Evolutionary conservation across 2,113 vertebrate genomes (phyloP), one percentile per base, ranked within the genome.

Genomic region (Pleuronectes platessa): DNA sequence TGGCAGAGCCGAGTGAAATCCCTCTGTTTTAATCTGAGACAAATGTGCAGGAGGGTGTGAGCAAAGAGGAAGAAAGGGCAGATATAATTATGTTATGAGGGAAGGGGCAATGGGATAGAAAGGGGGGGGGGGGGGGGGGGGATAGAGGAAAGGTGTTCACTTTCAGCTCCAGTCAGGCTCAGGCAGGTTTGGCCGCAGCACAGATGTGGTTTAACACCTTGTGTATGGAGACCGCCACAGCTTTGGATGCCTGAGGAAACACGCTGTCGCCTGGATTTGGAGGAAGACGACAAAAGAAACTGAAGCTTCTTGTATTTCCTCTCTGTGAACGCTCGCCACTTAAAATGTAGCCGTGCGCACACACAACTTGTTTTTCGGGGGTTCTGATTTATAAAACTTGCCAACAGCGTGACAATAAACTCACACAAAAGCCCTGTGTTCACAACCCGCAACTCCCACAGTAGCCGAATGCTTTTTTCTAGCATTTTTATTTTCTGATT

Each of bases 71-170:
- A 82, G 71, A 80, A 82, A 86, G 67, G 61, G 65, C 86, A 85
- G 63, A 83, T 78, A 71, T 81, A 85, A 90, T 88, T 86, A 81
- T 74, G 81, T 81, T 81, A 79, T 76, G 70, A 74, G 70, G 70
- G 68, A 59, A 35, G 60, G 42, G 61, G 55, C 37, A 68, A 59
- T 40, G 65, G 65, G 51, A 60, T 64, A 62, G 59, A 79, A 72
- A 58, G 45, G 17, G 74, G 74, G 24, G 24, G 56, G 78, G 59
- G 76, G 68, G 53, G 45, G 17, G 74, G 74, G 24, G 24, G 56
- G 78, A 14, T 7, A 55, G 68, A 72, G 66, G 26, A 78, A 78
- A 79, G 63, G 66, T 68, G 53, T 80, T 76, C 59, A 68, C 68
- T 83, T 85, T 86, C 72, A 72, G 76, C 62, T 67, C 54, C 71